Evolutionary conservation across 2,888 invertebrate genomes (phyloP), one percentile per base, ranked within the genome.

Genomic region (Netelia virgata): DNA sequence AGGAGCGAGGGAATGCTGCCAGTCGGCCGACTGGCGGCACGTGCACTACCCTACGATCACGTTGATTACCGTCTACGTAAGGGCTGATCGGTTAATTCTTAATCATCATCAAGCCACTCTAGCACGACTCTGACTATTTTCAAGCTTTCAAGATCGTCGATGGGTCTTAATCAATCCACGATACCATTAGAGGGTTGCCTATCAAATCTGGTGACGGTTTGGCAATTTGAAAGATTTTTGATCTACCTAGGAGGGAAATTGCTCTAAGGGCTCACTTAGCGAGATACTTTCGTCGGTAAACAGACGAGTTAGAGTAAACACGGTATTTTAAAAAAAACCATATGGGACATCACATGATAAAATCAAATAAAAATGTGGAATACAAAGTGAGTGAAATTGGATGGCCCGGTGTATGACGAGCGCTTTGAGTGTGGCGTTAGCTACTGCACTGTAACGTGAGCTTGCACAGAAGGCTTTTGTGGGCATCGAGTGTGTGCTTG

Each of bases 11-110:
- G 14, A 47, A 43, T 8, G 43, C 43, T 57, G 55, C 6, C 14
- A 14, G 16, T 50, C 63, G 23, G 11, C 57, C 3, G 16, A 63
- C 11, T 14, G 47, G 14, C 47, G 9, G 47, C 2, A n/a, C 76
- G 68, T 77, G 86, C 36, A 3, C 36, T 16, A 16, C 1, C 63
- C n/a, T 10, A 63, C 36, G n/a, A 14, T n/a, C 10, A 47, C 57
- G 20, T 57, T 57, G 18, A 18, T 18, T 18, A 16, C 3, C 9
- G 5, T 57, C 18, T 16, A 18, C 0, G 18, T 18, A 55, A 86
- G 86, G 87, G 87, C 87, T 82, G 88, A 89, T 88, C 86, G 88
- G 87, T 88, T 90, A 86, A 88, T 89, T 90, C 88, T 9, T 86
- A 86, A 28, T 23, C 16, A 16, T 61, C 59, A 57, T 57, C 14